These are phyloP conservation scores for Cantharis lateralis DNA, from an alignment of 2,888 invertebrate genomes.

Conservation along the genomic window DNA sequence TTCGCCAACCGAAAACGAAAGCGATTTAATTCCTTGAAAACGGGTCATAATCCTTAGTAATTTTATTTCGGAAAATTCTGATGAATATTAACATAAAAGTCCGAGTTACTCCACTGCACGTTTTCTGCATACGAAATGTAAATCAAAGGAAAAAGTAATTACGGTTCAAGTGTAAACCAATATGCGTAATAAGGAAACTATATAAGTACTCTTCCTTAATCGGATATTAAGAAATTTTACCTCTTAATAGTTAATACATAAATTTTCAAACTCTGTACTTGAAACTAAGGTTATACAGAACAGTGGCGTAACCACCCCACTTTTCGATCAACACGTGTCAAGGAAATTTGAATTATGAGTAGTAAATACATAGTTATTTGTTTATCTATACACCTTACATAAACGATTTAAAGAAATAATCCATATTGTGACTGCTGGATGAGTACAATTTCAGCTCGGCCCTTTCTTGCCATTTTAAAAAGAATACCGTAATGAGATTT, in stretches of 20 bases:
- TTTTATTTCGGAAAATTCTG: not conserved
- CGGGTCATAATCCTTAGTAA: not conserved
- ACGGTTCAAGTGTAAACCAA: not conserved
- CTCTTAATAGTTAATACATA: not conserved
- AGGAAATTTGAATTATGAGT: not conserved
- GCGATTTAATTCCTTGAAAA: not conserved
- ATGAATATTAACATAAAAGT: too few relatives aligned
- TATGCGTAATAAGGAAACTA: not conserved
- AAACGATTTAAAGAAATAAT: too few relatives aligned
- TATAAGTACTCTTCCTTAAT: not conserved
- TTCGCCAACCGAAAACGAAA: slow-evolving; percentile 19
- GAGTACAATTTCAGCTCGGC: too few relatives aligned
- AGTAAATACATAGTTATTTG: not conserved
- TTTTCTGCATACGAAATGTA: too few relatives aligned
- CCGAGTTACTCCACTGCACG: too few relatives aligned
- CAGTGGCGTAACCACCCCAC: not conserved
- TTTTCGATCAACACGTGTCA: not conserved
- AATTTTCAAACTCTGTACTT: not conserved
- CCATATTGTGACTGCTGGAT: too few relatives aligned
- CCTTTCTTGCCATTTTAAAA: too few relatives aligned
- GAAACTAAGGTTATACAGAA: not conserved
- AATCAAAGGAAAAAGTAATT: too few relatives aligned
- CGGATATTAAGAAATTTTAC: not conserved
- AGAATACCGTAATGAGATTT: not conserved
- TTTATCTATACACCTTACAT: not conserved